Percentiles rank a stretch among this genome's conserved stretches.
Conservation (phyloP, 2,888 invertebrate genomes). For the Carabus problematicus region DNA sequence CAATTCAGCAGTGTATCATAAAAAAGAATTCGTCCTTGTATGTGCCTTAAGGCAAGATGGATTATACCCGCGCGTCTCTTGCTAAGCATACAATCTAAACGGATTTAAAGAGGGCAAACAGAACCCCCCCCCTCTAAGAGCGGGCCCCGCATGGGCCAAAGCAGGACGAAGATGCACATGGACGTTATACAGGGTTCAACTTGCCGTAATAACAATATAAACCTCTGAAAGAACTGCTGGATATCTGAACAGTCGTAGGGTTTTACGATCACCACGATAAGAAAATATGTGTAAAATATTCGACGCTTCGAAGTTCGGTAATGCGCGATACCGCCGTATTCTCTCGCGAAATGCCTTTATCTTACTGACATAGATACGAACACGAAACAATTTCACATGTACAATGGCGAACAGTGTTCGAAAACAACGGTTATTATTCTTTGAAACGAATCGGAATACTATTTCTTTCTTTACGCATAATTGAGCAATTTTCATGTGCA, state of each 20-base stretch:
- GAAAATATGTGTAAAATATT: slow-evolving; percentile 18
- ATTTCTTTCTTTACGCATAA: too few species aligned
- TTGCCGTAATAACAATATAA: slow-evolving; percentile 12
- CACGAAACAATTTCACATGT: too few species aligned
- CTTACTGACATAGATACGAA: too few species aligned
- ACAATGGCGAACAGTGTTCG: too few species aligned
- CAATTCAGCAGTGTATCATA: slow-evolving; percentile 39
- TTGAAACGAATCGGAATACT: too few species aligned
- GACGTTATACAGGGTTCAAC: not conserved
- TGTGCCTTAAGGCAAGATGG: slow-evolving; percentile 7
- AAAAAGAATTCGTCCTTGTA: slow-evolving; percentile 11
- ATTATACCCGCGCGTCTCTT: slow-evolving; percentile 22
- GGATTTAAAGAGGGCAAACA: slow-evolving; percentile 40
- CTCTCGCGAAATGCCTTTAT: too few species aligned
- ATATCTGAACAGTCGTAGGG: not conserved
- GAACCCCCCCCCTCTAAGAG: not conserved
- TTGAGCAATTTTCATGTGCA: too few species aligned
- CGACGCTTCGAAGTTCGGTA: not conserved
- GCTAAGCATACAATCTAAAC: slow-evolving; percentile 38
- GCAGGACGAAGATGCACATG: not conserved
- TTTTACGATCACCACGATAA: slow-evolving; percentile 13
- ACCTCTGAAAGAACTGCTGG: not conserved
- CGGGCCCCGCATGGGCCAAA: not conserved
- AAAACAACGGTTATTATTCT: too few species aligned
- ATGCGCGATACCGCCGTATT: too few species aligned